These are phyloP conservation scores for Hafferia zeledoni DNA, from an alignment of 2,797 vertebrate species.

Conservation along the genomic window DNA sequence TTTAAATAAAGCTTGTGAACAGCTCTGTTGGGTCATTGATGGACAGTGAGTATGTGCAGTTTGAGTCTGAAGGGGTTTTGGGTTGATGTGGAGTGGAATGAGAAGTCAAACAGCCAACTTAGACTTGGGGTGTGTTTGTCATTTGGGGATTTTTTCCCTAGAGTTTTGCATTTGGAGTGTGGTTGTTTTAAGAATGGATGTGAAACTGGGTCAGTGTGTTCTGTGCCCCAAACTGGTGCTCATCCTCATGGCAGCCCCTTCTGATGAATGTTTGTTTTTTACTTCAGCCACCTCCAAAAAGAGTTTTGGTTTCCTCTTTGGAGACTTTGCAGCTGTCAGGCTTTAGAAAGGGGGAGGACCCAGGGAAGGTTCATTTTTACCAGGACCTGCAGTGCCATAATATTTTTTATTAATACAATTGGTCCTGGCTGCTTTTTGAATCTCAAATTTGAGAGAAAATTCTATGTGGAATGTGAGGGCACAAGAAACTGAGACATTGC, in stretches of 20 bases:
- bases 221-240: neutral
- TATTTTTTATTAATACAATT: neutral
- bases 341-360: neutral
- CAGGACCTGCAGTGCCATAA: neutral
- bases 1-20: neutral
- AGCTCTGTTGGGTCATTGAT: neutral
- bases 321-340: neutral
- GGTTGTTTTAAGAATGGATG: neutral
- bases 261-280: neutral
- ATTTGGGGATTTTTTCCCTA: fast-evolving
- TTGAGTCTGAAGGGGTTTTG: neutral
- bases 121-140: neutral
- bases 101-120: neutral
- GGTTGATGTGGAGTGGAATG: neutral
- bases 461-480: neutral
- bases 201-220: neutral
- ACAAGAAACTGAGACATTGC: neutral
- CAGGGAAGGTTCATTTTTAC: neutral
- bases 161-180: fast-evolving
- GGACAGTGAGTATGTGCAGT: neutral
- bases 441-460: neutral
- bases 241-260: neutral
- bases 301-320: neutral
- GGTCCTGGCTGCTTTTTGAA: neutral
- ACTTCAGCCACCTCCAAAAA: neutral